Conservation (phyloP, 2,888 invertebrate species). For the Lypha dubia region DNA sequence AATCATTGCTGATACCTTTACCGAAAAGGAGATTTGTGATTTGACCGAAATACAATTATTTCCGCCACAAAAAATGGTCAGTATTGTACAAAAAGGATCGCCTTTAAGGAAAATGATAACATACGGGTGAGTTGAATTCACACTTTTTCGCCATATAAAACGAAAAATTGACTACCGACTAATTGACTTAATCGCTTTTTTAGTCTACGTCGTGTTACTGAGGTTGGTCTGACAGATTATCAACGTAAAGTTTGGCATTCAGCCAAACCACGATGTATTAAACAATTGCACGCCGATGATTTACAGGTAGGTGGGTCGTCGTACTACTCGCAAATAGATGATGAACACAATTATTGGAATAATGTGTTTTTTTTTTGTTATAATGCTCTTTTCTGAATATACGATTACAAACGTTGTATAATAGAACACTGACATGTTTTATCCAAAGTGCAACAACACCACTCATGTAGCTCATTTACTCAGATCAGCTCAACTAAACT, state of each 20-base stretch:
- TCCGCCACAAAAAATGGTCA: constrained; percentile 85
- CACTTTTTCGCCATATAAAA: background rate
- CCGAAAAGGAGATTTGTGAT: constrained; percentile 88
- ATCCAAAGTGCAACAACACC: constrained; percentile 12
- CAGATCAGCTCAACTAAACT: background rate
- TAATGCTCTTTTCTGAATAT: constrained; percentile 11
- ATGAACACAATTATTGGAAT: constrained; percentile 35
- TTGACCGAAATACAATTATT: constrained; percentile 86
- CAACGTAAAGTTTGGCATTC: constrained; percentile 86
- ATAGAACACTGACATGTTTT: constrained; percentile 17
- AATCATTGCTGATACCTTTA: constrained; percentile 87
- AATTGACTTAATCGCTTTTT: background rate
- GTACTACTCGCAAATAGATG: too few relatives aligned
- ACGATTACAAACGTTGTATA: background rate
- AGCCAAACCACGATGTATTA: constrained; percentile 85
- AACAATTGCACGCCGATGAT: constrained; percentile 81
- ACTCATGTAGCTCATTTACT: constrained; percentile 21
- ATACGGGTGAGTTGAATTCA: constrained; percentile 84
- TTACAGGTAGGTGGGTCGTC: constrained; percentile 79
- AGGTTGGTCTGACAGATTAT: constrained; percentile 86
- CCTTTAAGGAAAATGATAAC: constrained; percentile 87
- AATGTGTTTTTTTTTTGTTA: constrained; percentile 46
- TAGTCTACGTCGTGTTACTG: constrained; percentile 85
- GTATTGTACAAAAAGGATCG: constrained; percentile 86
- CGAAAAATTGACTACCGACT: too few relatives aligned